These are phyloP conservation scores for Scaptomyza flava DNA, from an alignment of 2,888 invertebrate genomes.

Conservation along the genomic window DNA sequence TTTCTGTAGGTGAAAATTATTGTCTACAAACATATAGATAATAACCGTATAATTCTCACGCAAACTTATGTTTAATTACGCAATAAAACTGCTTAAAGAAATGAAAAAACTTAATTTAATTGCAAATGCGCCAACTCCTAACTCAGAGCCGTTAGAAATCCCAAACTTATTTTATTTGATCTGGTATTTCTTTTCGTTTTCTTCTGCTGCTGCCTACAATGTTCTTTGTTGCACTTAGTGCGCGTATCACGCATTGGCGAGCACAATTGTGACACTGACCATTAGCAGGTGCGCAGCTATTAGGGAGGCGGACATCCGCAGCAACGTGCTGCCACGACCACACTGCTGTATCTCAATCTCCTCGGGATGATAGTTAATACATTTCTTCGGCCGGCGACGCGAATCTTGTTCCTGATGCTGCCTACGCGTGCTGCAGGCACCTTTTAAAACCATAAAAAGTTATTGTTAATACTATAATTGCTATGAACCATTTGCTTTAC, in stretches of 20 bases:
- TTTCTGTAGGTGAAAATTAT: slow-evolving; percentile 66
- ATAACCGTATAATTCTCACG: slow-evolving; percentile 41
- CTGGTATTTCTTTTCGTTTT: slow-evolving; percentile 2
- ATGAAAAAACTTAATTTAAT: slow-evolving; percentile 19
- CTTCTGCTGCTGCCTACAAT: slow-evolving; percentile 11
- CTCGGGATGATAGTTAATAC: slow-evolving; percentile 95
- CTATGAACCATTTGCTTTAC: slow-evolving; percentile 14
- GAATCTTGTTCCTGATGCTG: slow-evolving; percentile 88
- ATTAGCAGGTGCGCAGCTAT: slow-evolving; percentile 81
- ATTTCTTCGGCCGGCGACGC: slow-evolving; percentile 90
- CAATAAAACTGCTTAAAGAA: slow-evolving; percentile 4
- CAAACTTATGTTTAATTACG: slow-evolving; percentile 18
- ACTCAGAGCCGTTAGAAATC: neutral
- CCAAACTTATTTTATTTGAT: slow-evolving; percentile 18
- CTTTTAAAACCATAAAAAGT: slow-evolving; percentile 60
- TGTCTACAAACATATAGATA: slow-evolving; percentile 76
- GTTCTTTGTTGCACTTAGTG: slow-evolving; percentile 55
- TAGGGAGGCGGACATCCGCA: slow-evolving; percentile 75
- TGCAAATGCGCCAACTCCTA: neutral
- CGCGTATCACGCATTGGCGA: slow-evolving; percentile 83
- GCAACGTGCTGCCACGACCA: slow-evolving; percentile 81
- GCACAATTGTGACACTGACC: slow-evolving; percentile 77
- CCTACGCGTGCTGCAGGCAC: slow-evolving; percentile 85
- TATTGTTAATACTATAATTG: neutral
- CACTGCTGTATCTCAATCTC: slow-evolving; percentile 86